Base-by-base conservation (phyloP, 2,113 vertebrate species). In the Syrmaticus mikado region DNA sequence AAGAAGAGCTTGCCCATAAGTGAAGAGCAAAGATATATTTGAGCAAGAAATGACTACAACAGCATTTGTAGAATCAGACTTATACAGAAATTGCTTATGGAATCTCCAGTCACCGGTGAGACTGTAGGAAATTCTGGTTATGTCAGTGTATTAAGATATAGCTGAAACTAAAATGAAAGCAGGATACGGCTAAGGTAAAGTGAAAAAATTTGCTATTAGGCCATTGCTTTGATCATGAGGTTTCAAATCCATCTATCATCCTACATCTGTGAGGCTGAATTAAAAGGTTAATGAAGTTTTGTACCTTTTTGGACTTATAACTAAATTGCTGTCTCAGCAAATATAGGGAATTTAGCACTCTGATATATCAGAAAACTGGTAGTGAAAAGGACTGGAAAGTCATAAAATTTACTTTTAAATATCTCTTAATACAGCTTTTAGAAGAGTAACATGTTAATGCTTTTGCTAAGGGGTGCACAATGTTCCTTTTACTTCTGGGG, bases 261-360 rank as follows among this genome's bases (percentile, higher is more conserved):
- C 91, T 85, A 90, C 92, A 96, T 98, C 97, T 97, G 96, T 96
- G 93, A 97, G 92, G 86, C 91, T 89, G 82, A 95, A 97, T 97
- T 98, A 98, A 97, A 98, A 98, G 97, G 96, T 98, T 98, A 98
- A 98, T 98, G 96, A 98, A 97, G 94, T 97, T 97, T 97, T 97
- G 89, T 97, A 95, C 96, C 93, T 97, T 96, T 96, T 94, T 95
- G 88, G 92, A 94, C 80, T 95, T 97, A 95, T 60, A 96, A 92
- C 87, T 96, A 96, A 97, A 95, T 92, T 97, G 91, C 95, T 95
- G 81, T 64, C 82, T 96, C 96, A 97, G 97, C 94, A 97, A 96
- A 96, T 93, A 95, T 25, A 57, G 72, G 80, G 76, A 95, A 93
- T 92, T 97, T 96, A 95, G 45, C 78, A 40, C 76, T 91, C 11